Conservation (phyloP, 2,797 vertebrate genomes). For the Gobio occitaniae region DNA sequence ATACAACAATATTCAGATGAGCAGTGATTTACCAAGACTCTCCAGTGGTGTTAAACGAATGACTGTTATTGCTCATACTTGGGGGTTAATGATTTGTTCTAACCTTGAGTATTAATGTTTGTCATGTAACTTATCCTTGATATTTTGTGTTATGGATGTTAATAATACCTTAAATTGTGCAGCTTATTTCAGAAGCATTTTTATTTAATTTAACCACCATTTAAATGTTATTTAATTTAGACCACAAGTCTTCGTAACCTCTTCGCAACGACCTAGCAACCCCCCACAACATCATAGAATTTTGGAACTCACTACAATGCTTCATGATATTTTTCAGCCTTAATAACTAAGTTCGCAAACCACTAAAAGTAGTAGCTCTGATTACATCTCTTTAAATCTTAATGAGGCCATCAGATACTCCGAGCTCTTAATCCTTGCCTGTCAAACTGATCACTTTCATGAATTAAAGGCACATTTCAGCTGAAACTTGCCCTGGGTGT, state of each 20-base stretch:
- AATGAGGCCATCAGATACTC: constrained; percentile 49
- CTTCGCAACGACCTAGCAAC: not conserved
- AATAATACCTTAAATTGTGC: not conserved
- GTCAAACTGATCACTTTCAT: constrained; percentile 21
- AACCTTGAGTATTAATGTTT: not conserved
- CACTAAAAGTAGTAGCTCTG: constrained; percentile 8
- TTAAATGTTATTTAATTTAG: not conserved
- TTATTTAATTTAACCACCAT: not conserved
- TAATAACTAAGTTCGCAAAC: not conserved
- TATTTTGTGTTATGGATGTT: not conserved
- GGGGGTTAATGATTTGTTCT: not conserved
- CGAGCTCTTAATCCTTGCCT: constrained; percentile 11
- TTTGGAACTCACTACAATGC: not conserved
- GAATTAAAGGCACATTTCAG: constrained; percentile 45
- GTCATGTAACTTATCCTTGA: not conserved
- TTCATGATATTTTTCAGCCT: not conserved
- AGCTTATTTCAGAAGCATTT: not conserved
- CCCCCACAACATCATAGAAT: not conserved
- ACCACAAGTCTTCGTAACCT: not conserved
- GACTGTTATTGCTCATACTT: not conserved
- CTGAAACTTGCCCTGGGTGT: constrained; percentile 21
- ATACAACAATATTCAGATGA: not conserved
- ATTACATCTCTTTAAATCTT: constrained; percentile 48
- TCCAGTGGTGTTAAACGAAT: not conserved
- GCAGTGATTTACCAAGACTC: not conserved